Evolutionary conservation across 2,888 invertebrate species (phyloP).

Genomic region (Hirtodrosophila trivittata): DNA sequence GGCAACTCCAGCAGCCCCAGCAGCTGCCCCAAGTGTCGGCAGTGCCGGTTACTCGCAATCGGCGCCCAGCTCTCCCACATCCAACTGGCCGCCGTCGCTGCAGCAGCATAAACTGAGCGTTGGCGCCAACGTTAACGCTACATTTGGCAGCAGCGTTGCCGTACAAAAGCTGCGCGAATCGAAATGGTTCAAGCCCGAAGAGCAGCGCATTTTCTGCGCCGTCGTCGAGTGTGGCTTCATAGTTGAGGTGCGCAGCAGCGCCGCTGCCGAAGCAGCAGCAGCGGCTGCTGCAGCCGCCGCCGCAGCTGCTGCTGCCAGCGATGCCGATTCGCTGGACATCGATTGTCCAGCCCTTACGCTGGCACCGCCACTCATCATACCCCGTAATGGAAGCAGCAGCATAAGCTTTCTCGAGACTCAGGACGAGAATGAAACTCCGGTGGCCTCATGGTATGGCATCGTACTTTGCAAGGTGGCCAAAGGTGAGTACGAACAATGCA

Average conservation of each 20-base stretch:
- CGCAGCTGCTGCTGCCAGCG: conserved; percentile 53
- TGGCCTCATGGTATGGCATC: conserved; percentile 86
- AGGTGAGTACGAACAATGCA: conserved; percentile 86
- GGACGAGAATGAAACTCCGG: conserved; percentile 82
- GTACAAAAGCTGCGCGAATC: conserved; percentile 89
- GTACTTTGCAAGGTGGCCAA: conserved; percentile 89
- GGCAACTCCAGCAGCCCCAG: conserved; percentile 55
- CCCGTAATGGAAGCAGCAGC: conserved; percentile 66
- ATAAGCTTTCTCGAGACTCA: conserved; percentile 74
- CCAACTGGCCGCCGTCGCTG: conserved; percentile 65
- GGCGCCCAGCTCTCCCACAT: conserved; percentile 69
- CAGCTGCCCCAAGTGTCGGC: conserved; percentile 43
- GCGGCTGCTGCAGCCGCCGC: conserved; percentile 79
- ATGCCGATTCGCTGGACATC: conserved; percentile 62
- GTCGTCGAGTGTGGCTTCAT: conserved; percentile 90
- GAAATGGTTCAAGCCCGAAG: conserved; percentile 90
- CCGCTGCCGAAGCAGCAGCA: conserved; percentile 71
- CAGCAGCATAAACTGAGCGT: conserved; percentile 52
- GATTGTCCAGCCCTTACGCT: conserved; percentile 58
- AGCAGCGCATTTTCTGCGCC: conserved; percentile 89
- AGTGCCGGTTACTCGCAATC: conserved; percentile 65
- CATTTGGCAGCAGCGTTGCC: conserved; percentile 85
- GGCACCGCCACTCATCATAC: conserved; percentile 56
- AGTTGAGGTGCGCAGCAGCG: conserved; percentile 86
- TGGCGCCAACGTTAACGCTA: conserved; percentile 50